These are phyloP conservation scores for Chromis chromis DNA, from an alignment of 2,797 vertebrate species.

Conservation along the genomic window DNA sequence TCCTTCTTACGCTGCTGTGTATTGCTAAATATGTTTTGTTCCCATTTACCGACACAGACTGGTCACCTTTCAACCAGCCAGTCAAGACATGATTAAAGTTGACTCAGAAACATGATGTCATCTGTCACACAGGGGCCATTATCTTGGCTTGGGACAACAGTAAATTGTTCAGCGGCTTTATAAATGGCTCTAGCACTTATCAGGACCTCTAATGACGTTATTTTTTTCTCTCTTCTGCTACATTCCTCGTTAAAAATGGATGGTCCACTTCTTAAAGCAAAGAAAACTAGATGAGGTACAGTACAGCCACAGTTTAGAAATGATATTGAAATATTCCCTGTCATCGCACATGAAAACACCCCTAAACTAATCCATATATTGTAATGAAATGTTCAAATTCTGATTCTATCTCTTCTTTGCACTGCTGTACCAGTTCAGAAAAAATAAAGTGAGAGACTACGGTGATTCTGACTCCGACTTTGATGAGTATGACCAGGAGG, in stretches of 20 bases:
- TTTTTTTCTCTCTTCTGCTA: conserved; percentile 36
- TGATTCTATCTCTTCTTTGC: neutral
- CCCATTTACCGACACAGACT: conserved; percentile 2
- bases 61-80: neutral
- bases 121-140: neutral
- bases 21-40: neutral
- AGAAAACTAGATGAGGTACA: conserved; percentile 76
- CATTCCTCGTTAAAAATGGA: neutral
- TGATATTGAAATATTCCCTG: neutral
- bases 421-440: conserved; percentile 78
- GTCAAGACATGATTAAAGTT: neutral
- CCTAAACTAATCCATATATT: neutral
- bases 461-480: conserved; percentile 81
- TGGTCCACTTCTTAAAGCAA: conserved; percentile 55
- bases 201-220: neutral
- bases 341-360: neutral
- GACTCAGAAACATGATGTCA: neutral
- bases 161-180: conserved; percentile 1
- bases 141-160: neutral
- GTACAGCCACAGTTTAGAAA: neutral
- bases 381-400: neutral
- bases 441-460: conserved; percentile 82
- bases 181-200: neutral
- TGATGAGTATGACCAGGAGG: conserved; percentile 73
- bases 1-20: neutral